These are phyloP conservation scores for Drosophila melanica DNA, from an alignment of 1,140 invertebrate species.

Conservation along the genomic window DNA sequence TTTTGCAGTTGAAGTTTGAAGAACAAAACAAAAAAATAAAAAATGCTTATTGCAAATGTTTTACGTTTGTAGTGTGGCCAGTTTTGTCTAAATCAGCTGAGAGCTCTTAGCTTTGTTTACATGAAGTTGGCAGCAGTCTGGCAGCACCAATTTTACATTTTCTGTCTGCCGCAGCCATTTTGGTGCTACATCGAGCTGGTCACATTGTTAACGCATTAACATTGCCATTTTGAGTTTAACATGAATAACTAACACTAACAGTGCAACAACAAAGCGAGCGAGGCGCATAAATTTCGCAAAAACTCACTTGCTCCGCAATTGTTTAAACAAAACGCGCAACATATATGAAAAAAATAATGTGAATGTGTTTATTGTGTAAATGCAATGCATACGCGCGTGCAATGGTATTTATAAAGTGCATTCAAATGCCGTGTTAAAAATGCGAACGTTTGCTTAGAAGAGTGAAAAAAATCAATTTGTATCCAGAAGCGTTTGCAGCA, in stretches of 20 bases:
- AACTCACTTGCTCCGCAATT: slow-evolving; percentile 31
- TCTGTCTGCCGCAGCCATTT: neutral
- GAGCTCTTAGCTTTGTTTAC: slow-evolving; percentile 15
- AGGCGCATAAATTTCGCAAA: slow-evolving; percentile 52
- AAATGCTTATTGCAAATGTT: slow-evolving; percentile 15
- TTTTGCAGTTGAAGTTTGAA: slow-evolving; percentile 50
- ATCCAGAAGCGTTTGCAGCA: slow-evolving; percentile 47
- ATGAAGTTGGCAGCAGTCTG: neutral
- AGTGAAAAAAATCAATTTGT: slow-evolving; percentile 74
- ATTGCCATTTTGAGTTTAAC: slow-evolving; percentile 40
- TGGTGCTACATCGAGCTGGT: neutral
- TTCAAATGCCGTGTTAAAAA: slow-evolving; percentile 9
- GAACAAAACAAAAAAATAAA: slow-evolving; percentile 30
- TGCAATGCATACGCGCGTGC: slow-evolving; percentile 23
- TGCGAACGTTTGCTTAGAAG: slow-evolving; percentile 25
- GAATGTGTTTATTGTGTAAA: slow-evolving; percentile 10
- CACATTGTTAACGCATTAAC: neutral
- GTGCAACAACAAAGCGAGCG: slow-evolving; percentile 46
- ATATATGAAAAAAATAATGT: slow-evolving; percentile 39
- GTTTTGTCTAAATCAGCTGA: slow-evolving; percentile 23
- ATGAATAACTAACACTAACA: slow-evolving; percentile 28
- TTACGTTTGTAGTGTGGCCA: slow-evolving; percentile 25
- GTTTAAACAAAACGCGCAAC: slow-evolving; percentile 39
- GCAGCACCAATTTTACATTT: neutral
- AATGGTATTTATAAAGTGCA: slow-evolving; percentile 28